Base-by-base conservation (phyloP, 2,888 invertebrate species). In the Oscheius sp. region DNA sequence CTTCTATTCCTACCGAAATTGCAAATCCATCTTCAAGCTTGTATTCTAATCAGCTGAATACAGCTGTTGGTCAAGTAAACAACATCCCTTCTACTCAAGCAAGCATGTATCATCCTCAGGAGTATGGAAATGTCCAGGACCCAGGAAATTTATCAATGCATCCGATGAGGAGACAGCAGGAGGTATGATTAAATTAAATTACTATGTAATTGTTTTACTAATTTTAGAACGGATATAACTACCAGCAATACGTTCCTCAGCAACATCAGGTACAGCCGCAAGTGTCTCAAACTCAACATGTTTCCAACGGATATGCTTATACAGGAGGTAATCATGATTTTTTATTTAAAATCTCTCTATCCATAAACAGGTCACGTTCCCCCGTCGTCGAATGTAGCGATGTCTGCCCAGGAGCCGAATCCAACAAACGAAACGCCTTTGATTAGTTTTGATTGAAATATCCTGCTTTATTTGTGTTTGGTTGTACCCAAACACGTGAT, bases 391-490 rank as follows among this genome's bases (percentile, higher is more conserved):
- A 18, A 55, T 7, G 56, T 56, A 12, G n/a, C 69, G n/a, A 16
- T 53, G 6, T 13, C 58, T 1, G 43, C 23, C n/a, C n/a, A n/a
- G n/a, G n/a, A n/a, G 0, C 16, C 29, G 5, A 49, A 45, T 2
- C 61, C 70, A 21, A 45, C 66, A 1, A n/a, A 27, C 16, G 72
- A 72, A 23, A 66, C 72, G 23, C 53, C 66, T 16, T 45, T 72
- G 27, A 72, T 72, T 43, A 43, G 55, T 23, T 72, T 72, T 41
- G 72, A 72, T 53, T 63, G 63, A 35, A 35, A 35, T 6, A 35
- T 6, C 35, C 35, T 3, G 9, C 35, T 35, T 35, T 21, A 41
- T 56, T 69, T 45, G 43, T 29, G 29, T 18, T 29, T 18, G 68
- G 68, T 68, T 68, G 29, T 52, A n/a, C 46, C 29, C 25, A 18